Evolutionary conservation across 2,113 vertebrate genomes (phyloP).

Genomic region (Jaculus jaculus): DNA sequence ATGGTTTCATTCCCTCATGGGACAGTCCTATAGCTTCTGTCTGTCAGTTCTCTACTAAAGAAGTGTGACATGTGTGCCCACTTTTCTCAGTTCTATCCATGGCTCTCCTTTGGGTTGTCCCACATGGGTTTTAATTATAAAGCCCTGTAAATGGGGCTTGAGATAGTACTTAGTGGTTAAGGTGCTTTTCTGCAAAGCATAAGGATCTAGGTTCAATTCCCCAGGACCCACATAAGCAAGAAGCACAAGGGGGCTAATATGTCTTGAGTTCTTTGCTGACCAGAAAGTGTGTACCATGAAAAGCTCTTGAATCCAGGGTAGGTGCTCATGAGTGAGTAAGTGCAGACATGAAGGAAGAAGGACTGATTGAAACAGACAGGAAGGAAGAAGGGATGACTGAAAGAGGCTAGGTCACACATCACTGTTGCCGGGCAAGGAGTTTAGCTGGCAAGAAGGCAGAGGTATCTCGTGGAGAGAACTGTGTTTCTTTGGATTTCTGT

Average conservation of each 20-base stretch:
- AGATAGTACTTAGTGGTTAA: too few species aligned
- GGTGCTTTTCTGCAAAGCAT: too few species aligned
- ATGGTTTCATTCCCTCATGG: neutral
- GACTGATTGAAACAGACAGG: too few species aligned
- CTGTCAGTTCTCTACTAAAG: neutral
- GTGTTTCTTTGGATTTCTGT: neutral
- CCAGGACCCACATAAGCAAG: too few species aligned
- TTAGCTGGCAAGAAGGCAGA: neutral
- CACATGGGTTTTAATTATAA: neutral
- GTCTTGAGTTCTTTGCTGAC: too few species aligned
- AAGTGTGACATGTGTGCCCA: neutral
- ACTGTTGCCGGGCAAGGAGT: neutral
- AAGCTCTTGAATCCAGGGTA: neutral
- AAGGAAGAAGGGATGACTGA: too few species aligned
- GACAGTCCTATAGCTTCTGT: neutral
- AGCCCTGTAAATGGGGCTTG: accelerated
- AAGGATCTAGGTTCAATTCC: too few species aligned
- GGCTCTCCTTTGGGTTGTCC: constrained; percentile 1
- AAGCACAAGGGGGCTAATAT: too few species aligned
- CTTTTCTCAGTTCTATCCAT: neutral
- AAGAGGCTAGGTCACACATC: too few species aligned
- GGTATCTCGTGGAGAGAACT: neutral
- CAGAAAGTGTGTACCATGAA: neutral
- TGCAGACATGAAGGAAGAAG: neutral
- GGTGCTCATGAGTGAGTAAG: neutral